Evolutionary conservation across 2,797 vertebrate species (phyloP).

Genomic region (Sparidentex hasta): DNA sequence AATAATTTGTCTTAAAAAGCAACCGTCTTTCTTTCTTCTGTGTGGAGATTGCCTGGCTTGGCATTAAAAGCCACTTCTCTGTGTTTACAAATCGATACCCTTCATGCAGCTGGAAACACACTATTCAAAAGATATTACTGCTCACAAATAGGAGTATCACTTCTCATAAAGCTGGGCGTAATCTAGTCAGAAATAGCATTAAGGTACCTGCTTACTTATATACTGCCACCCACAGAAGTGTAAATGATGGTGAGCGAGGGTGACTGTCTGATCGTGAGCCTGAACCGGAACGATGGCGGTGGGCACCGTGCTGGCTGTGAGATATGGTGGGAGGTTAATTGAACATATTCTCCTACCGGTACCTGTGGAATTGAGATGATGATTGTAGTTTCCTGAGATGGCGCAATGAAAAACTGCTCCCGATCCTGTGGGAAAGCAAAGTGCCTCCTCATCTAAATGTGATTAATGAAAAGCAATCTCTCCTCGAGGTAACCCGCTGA

Average conservation of each 20-base stretch:
- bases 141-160: slow-evolving; percentile 1
- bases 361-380: slow-evolving; percentile 40
- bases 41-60: neutral
- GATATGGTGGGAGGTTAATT: slow-evolving; percentile 39
- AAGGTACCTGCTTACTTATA: neutral
- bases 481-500: slow-evolving; percentile 13
- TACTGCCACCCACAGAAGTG: slow-evolving; percentile 1
- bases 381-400: slow-evolving; percentile 40
- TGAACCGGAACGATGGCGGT: slow-evolving; percentile 4
- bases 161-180: slow-evolving; percentile 1
- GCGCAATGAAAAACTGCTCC: slow-evolving; percentile 34
- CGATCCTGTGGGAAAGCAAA: slow-evolving; percentile 41
- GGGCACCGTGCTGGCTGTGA: slow-evolving; percentile 7
- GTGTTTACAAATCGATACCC: slow-evolving; percentile 28
- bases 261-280: slow-evolving; percentile 12
- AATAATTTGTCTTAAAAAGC: slow-evolving; percentile 20
- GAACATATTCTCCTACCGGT: slow-evolving; percentile 30
- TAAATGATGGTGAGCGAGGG: slow-evolving; percentile 21
- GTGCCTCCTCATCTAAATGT: slow-evolving; percentile 37
- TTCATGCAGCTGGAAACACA: slow-evolving; percentile 12
- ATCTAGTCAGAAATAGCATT: slow-evolving; percentile 12
- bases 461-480: slow-evolving; percentile 47
- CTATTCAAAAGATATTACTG: slow-evolving; percentile 18
- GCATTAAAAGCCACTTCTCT: neutral
- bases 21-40: slow-evolving; percentile 4